Evolutionary conservation across 2,113 vertebrate genomes (phyloP), one percentile per base, ranked within the genome.

Genomic region (Siphamia tubifer): DNA sequence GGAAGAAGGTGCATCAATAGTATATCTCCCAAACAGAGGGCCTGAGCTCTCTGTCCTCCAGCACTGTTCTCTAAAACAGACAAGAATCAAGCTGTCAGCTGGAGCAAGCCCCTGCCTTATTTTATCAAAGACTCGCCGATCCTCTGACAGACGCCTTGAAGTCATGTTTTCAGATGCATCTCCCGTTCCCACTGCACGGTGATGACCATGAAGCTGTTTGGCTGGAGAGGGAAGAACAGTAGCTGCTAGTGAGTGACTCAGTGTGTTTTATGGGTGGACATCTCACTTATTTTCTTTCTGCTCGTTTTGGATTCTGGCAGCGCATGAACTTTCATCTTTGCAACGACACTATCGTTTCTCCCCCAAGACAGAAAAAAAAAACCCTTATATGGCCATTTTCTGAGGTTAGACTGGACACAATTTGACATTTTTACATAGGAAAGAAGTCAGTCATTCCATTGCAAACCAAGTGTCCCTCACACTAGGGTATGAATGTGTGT

Each of bases 61-160:
- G 49, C 24, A 1, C 8, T 47, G 32, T 13, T 66, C 21, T 36
- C 17, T n/a, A 15, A 34, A 43, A 34, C 35, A 52, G 11, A 53
- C 28, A 25, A 15, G 38, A 64, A 43, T 42, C 19, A 32, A 25
- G 61, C 47, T 34, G 47, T 52, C 23, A 39, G 23, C 8, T 13
- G 42, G 6, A 16, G 30, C 12, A 20, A 12, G 38, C 36, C 15
- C 5, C 30, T 36, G 64, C 24, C 42, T 48, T 40, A 17, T 23
- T n/a, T 56, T 39, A 56, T 56, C 42, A 56, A 44, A 45, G 49
- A 23, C 23, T 38, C 8, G 53, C 17, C 30, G 17, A 36, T 31
- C 40, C 52, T 48, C 19, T 39, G 34, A 47, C 42, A 48, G 31
- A 23, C 7, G 56, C 11, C 32, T 57, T 57, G 32, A 56, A 68